Evolutionary conservation across 2,113 vertebrate species (phyloP), one percentile per base, ranked within the genome.

Genomic region (Lepus americanus): DNA sequence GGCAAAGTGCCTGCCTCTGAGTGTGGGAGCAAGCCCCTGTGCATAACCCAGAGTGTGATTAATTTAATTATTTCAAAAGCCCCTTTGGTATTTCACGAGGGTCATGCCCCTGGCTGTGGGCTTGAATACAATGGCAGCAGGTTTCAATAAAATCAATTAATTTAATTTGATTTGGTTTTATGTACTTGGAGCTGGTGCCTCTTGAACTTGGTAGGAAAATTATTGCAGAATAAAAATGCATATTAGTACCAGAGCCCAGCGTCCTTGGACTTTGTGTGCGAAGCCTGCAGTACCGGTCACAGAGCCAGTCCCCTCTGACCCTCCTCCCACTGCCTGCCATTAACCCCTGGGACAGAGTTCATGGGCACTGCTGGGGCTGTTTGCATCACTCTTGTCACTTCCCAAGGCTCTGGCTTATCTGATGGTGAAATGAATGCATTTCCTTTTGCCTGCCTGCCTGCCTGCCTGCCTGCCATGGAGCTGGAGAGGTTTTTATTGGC

Each of bases 91-190:
- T 97, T 97, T 97, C 96, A 97, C 0, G 17, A 96, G 97, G 97
- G 97, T 96, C 96, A 80, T 91, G 96, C 90, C 92, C 96, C 96
- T 87, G 83, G 83, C 94, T 95, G 73, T 95, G 96, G 96, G 86
- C 96, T 95, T 96, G 94, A 96, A 96, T 97, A 97, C 92, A 83
- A 89, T 86, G 66, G 79, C 95, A 92, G 97, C 96, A 96, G 95
- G 96, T 97, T 97, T 97, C 96, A 97, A 97, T 97, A 97, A 97
- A 97, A 96, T 96, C 97, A 97, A 97, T 97, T 97, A 97, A 97
- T 97, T 97, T 97, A 97, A 97, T 97, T 96, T 97, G 97, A 96
- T 97, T 97, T 96, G 95, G 96, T 97, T 97, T 97, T 96, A 97
- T 96, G 96, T 95, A 97, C 96, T 97, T 95, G 97, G 97, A 96